Conservation (phyloP, 2,797 vertebrate species). For the Pangasius sanitwongsei region DNA sequence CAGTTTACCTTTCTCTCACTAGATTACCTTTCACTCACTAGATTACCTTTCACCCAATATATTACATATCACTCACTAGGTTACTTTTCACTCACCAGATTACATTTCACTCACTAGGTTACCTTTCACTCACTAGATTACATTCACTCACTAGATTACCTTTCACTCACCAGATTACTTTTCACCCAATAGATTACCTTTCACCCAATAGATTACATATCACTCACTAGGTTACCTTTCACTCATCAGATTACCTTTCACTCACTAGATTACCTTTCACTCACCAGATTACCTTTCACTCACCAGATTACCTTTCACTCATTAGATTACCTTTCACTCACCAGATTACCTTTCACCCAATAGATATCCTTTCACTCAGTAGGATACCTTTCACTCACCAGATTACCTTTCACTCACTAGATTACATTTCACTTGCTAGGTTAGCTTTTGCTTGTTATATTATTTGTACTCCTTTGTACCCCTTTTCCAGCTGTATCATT, state of each 20-base stretch:
- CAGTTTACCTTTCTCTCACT: neutral
- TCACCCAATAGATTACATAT: neutral
- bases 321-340: too few species aligned
- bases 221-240: neutral
- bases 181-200: too few species aligned
- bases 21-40: neutral
- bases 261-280: too few species aligned
- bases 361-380: neutral
- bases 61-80: too few species aligned
- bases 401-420: neutral
- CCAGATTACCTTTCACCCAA: neutral
- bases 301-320: neutral
- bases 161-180: too few species aligned
- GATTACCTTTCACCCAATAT: neutral
- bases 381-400: neutral
- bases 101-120: neutral
- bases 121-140: neutral
- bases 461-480: neutral
- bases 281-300: neutral
- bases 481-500: neutral
- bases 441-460: neutral
- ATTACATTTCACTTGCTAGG: neutral
- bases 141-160: neutral
- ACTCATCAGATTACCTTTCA: neutral
- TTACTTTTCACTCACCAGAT: neutral